phyloP scores from a whole-genome alignment of 2,113 vertebrate species.

The Pogona vitticeps region DNA sequence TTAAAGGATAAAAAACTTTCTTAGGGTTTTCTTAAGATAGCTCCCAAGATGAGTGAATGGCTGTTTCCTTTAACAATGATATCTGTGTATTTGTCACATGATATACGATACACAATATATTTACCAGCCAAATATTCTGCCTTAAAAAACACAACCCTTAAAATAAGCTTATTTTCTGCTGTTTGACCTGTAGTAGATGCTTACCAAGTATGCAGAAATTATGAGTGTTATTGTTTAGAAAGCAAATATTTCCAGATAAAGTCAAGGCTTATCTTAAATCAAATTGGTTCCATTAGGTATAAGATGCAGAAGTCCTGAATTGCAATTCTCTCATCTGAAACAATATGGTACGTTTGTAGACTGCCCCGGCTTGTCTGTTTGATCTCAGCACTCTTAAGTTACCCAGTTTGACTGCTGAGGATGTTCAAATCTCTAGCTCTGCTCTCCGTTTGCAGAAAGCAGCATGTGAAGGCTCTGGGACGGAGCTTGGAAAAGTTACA shows the following conservation, averaged over 20 bases:
- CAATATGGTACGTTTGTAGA: background rate
- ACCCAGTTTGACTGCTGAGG: background rate
- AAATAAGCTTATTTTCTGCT: background rate
- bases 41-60: background rate
- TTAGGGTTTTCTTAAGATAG: too few species aligned
- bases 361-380: background rate
- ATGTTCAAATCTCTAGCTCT: background rate
- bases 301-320: background rate
- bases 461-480: background rate
- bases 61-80: background rate
- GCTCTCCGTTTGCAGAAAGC: background rate
- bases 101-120: background rate
- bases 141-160: background rate
- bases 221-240: background rate
- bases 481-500: too few species aligned
- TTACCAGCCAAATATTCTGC: conserved; percentile 29
- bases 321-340: background rate
- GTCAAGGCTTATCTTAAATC: background rate
- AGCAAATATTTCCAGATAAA: background rate
- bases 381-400: background rate
- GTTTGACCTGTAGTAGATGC: background rate
- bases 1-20: too few species aligned
- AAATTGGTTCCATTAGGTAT: background rate
- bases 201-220: background rate
- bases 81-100: background rate